These are phyloP conservation scores for Drosophila teissieri DNA, from an alignment of 1,140 invertebrate species.

Conservation along the genomic window DNA sequence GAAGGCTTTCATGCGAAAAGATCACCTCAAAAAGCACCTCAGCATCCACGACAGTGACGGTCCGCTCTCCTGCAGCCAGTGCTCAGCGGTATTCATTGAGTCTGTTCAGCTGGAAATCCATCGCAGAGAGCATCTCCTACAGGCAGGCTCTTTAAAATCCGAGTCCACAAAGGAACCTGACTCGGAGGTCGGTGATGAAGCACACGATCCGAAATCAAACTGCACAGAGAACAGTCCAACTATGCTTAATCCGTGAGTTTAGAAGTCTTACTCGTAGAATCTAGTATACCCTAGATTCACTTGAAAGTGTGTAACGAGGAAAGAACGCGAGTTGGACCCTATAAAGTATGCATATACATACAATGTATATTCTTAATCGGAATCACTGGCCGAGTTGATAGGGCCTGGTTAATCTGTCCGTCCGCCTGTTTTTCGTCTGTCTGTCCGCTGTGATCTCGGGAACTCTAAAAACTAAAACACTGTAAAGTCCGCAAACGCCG, in stretches of 20 bases:
- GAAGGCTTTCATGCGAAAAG: slow-evolving; percentile 21
- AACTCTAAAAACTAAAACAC: too few relatives aligned
- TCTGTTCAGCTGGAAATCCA: not conserved
- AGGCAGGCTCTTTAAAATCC: not conserved
- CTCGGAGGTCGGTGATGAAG: not conserved
- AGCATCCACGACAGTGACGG: not conserved
- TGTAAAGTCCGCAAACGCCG: not conserved
- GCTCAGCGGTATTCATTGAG: not conserved
- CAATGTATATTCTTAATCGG: too few relatives aligned
- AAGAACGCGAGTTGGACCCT: too few relatives aligned
- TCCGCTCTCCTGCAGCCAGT: not conserved
- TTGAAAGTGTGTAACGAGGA: too few relatives aligned
- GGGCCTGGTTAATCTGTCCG: too few relatives aligned
- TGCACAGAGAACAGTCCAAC: not conserved
- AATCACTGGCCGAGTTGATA: too few relatives aligned
- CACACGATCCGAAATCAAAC: not conserved
- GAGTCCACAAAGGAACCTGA: not conserved
- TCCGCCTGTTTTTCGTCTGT: too few relatives aligned
- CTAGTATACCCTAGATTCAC: too few relatives aligned
- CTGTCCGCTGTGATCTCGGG: too few relatives aligned
- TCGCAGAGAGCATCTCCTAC: not conserved
- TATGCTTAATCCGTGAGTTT: not conserved
- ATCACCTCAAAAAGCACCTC: slow-evolving; percentile 29
- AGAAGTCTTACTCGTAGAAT: not conserved
- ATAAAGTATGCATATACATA: too few relatives aligned